Conservation (phyloP, 2,888 invertebrate species). For the Dolomedes plantarius region DNA sequence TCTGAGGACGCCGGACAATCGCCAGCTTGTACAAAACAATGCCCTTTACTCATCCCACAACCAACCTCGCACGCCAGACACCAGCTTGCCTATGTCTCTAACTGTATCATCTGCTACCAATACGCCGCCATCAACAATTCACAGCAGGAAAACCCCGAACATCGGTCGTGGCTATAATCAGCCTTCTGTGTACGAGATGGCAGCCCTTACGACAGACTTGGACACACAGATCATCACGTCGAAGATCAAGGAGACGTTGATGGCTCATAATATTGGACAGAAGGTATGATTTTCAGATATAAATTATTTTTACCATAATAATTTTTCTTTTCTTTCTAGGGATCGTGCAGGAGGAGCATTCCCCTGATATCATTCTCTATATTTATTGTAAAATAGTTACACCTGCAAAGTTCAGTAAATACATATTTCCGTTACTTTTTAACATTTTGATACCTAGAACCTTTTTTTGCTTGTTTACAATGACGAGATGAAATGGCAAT, state of each 20-base stretch:
- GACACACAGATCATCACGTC: conserved; percentile 97
- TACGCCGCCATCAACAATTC: conserved; percentile 28
- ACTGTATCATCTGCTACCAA: conserved; percentile 50
- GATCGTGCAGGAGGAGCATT: too few species aligned
- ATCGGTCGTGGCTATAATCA: conserved; percentile 79
- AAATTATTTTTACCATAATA: too few species aligned
- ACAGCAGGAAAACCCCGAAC: conserved; percentile 51
- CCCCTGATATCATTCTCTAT: too few species aligned
- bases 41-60: conserved; percentile 37
- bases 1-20: conserved; percentile 40
- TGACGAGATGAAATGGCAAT: too few species aligned
- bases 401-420: too few species aligned
- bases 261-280: conserved; percentile 98
- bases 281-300: conserved; percentile 81
- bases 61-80: conserved; percentile 56
- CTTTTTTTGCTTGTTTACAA: too few species aligned
- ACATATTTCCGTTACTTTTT: too few species aligned
- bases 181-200: conserved; percentile 98
- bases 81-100: conserved; percentile 50
- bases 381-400: too few species aligned
- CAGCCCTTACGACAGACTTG: conserved; percentile 95
- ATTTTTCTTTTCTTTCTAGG: too few species aligned
- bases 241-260: conserved; percentile 95
- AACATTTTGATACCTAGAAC: too few species aligned
- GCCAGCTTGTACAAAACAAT: conserved; percentile 52